phyloP scores from a whole-genome alignment of 1,140 invertebrate species.

The Drosophila navojoa region DNA sequence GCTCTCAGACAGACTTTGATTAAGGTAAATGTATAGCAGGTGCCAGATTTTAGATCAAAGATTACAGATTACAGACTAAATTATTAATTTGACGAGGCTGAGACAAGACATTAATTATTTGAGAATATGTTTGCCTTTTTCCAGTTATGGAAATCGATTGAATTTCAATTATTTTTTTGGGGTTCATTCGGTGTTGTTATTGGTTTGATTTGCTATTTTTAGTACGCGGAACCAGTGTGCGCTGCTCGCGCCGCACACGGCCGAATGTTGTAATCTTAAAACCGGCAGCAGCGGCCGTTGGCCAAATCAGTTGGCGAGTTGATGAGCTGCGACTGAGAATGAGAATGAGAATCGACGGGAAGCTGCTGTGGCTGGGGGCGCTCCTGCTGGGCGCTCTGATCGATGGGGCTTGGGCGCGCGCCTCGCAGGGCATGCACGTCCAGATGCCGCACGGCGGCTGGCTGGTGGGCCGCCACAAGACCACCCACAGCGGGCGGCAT shows the following conservation, averaged over 20 bases:
- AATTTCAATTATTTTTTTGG: not conserved
- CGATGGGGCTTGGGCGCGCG: slow-evolving; percentile 38
- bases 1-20: no score
- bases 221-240: slow-evolving; percentile 34
- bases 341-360: slow-evolving; percentile 52
- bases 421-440: slow-evolving; percentile 70
- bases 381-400: not conserved
- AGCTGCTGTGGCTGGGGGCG: slow-evolving; percentile 15
- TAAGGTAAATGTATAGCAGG: no score
- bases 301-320: slow-evolving; percentile 53
- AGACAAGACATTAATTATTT: no score
- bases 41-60: no score
- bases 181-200: not conserved
- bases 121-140: not conserved
- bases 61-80: no score
- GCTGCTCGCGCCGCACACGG: not conserved
- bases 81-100: no score
- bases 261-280: slow-evolving; percentile 68
- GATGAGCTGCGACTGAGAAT: slow-evolving; percentile 32
- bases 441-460: slow-evolving; percentile 78
- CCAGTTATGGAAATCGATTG: not conserved
- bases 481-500: slow-evolving; percentile 84
- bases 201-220: not conserved
- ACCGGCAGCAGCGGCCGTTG: slow-evolving; percentile 26
- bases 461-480: slow-evolving; percentile 84